A percentile compares a stretch with the other conserved stretches of the same genome.
Conservation (phyloP, 1,140 invertebrate genomes). For the Heliconius hewitsoni region DNA sequence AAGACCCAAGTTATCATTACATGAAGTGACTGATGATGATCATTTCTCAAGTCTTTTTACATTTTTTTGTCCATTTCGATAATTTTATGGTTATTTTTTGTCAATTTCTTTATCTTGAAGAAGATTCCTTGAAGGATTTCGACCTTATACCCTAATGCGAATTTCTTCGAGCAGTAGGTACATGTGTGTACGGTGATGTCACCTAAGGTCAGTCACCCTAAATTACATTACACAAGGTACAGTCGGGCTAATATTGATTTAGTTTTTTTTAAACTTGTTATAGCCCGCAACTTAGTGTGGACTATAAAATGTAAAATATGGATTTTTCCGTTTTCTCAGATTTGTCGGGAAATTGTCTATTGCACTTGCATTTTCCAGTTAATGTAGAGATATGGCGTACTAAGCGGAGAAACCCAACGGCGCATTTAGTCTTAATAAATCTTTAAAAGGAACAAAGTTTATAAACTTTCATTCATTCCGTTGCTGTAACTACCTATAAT, state of each 20-base stretch:
- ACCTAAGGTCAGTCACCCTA: constrained; percentile 30
- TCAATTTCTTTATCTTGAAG: constrained; percentile 24
- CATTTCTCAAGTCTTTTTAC: neutral
- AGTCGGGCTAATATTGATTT: constrained; percentile 29
- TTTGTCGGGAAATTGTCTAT: too few relatives aligned
- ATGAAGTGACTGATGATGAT: constrained; percentile 4
- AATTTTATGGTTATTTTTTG: constrained; percentile 25
- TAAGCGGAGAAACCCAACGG: too few relatives aligned
- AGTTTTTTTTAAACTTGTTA: neutral
- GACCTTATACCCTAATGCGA: constrained; percentile 38
- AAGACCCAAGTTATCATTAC: constrained; percentile 2
- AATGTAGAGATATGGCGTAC: too few relatives aligned
- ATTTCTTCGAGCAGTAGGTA: constrained; percentile 30
- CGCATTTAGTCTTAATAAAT: too few relatives aligned
- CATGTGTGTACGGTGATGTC: constrained; percentile 28
- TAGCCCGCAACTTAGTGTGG: neutral
- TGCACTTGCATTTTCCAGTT: too few relatives aligned
- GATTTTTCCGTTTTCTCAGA: too few relatives aligned
- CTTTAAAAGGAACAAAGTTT: too few relatives aligned
- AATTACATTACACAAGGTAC: constrained; percentile 36
- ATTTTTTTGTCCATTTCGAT: constrained; percentile 17
- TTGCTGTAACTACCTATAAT: too few relatives aligned
- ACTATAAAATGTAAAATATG: too few relatives aligned
- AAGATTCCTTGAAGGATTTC: constrained; percentile 36
- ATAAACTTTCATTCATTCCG: too few relatives aligned